These are phyloP conservation scores for Pristionchus entomophagus DNA, from an alignment of 2,888 invertebrate genomes.

Conservation along the genomic window DNA sequence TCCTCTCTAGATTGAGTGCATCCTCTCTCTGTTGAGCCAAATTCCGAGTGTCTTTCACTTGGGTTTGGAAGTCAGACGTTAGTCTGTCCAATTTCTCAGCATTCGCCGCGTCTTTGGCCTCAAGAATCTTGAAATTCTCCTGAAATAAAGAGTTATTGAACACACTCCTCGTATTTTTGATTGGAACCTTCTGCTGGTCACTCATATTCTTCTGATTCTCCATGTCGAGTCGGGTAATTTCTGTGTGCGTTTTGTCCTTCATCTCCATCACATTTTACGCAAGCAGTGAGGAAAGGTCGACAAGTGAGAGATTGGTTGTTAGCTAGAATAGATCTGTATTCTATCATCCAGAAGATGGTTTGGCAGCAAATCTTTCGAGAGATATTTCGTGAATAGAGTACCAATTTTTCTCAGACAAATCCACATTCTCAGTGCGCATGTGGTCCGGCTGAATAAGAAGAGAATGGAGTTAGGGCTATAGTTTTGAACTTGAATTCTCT, in stretches of 20 bases:
- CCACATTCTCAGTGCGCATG: no score
- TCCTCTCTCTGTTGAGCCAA: not conserved
- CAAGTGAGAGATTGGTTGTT: no score
- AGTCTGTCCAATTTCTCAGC: not conserved
- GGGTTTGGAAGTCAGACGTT: not conserved
- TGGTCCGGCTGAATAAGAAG: no score
- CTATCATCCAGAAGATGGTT: no score
- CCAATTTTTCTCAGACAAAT: no score
- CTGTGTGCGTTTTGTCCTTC: slow-evolving; percentile 66
- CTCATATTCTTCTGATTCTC: not conserved
- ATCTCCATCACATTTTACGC: slow-evolving; percentile 57
- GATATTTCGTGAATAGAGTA: no score
- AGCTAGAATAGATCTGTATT: no score
- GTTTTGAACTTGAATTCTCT: no score
- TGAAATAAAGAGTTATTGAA: not conserved
- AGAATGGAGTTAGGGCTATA: no score
- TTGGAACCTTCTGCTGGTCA: not conserved
- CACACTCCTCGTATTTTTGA: no score
- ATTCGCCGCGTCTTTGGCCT: not conserved
- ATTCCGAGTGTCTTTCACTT: not conserved
- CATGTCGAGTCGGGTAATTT: slow-evolving; percentile 51
- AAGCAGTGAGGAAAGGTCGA: no score
- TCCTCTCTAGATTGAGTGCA: not conserved
- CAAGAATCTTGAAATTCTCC: not conserved
- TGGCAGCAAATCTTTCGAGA: no score